These are phyloP conservation scores for Drepana arcuata DNA, from an alignment of 1,140 invertebrate species.

Conservation along the genomic window DNA sequence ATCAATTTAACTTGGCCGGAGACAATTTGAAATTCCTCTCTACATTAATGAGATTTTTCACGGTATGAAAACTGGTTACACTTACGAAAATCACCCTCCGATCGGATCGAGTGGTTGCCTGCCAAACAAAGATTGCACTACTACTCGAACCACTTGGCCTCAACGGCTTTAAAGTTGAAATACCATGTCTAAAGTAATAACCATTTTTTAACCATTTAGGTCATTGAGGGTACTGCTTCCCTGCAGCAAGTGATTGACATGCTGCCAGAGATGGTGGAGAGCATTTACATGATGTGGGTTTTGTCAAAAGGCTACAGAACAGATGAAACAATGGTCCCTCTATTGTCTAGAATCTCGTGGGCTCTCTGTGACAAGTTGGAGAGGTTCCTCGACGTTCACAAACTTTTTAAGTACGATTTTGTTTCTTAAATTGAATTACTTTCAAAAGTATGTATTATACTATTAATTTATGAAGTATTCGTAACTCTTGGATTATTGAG, in stretches of 20 bases:
- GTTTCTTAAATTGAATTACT: too few species aligned
- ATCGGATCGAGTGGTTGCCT: too few species aligned
- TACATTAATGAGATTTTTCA: conserved; percentile 85
- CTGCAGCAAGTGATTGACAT: conserved; percentile 81
- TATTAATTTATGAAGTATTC: too few species aligned
- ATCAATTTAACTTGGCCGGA: conserved; percentile 82
- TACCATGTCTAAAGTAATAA: too few species aligned
- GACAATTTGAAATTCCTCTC: conserved; percentile 89
- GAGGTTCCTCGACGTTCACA: conserved; percentile 78
- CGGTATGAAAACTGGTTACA: too few species aligned
- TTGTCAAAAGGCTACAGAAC: conserved; percentile 81
- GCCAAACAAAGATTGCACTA: too few species aligned
- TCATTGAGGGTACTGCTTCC: conserved; percentile 79
- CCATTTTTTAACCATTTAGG: too few species aligned
- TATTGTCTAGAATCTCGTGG: conserved; percentile 87
- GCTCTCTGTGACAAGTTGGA: conserved; percentile 83
- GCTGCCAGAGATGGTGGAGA: conserved; percentile 85
- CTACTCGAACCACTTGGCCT: too few species aligned
- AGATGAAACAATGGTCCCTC: conserved; percentile 82
- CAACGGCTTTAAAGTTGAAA: too few species aligned
- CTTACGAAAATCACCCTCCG: too few species aligned
- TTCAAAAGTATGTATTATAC: too few species aligned
- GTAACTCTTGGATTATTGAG: too few species aligned
- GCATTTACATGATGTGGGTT: conserved; percentile 87
- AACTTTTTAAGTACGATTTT: conserved; percentile 78